These are phyloP conservation scores for Oplegnathus fasciatus DNA, from an alignment of 2,113 vertebrate species.

Conservation along the genomic window DNA sequence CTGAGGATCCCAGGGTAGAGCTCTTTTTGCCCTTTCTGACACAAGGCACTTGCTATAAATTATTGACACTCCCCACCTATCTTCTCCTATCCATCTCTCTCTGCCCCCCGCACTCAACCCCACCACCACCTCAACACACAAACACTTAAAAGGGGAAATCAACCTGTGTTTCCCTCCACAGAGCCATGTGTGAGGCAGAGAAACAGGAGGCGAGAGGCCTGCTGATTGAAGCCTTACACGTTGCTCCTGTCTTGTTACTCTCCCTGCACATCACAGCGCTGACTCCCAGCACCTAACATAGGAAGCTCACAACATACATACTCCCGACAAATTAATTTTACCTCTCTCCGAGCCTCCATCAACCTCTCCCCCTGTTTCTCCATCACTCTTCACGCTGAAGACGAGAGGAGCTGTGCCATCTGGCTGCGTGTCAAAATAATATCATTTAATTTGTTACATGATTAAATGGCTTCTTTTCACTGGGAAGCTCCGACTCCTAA, in stretches of 20 bases:
- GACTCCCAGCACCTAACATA: conserved; percentile 52
- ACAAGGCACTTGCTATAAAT: conserved; percentile 74
- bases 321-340: conserved; percentile 69
- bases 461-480: conserved; percentile 84
- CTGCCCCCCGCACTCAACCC: conserved; percentile 41
- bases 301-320: conserved; percentile 58
- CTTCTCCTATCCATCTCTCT: conserved; percentile 58
- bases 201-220: conserved; percentile 67
- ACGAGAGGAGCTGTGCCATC: conserved; percentile 80
- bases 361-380: conserved; percentile 31
- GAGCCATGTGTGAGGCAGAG: conserved; percentile 53
- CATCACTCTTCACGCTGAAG: conserved; percentile 69
- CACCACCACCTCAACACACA: conserved; percentile 47
- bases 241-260: conserved; percentile 69
- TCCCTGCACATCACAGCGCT: conserved; percentile 43
- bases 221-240: conserved; percentile 77
- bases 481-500: conserved; percentile 61
- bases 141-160: conserved; percentile 75
- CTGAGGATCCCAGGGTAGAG: conserved; percentile 67
- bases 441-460: conserved; percentile 83
- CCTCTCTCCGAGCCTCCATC: conserved; percentile 51
- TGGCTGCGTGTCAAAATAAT: conserved; percentile 83
- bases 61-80: conserved; percentile 70
- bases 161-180: conserved; percentile 67
- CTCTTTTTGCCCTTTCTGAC: conserved; percentile 75